Percentiles rank a stretch among this genome's conserved stretches.
Conservation (phyloP, 2,888 invertebrate species). For the Deilephila elpenor region DNA sequence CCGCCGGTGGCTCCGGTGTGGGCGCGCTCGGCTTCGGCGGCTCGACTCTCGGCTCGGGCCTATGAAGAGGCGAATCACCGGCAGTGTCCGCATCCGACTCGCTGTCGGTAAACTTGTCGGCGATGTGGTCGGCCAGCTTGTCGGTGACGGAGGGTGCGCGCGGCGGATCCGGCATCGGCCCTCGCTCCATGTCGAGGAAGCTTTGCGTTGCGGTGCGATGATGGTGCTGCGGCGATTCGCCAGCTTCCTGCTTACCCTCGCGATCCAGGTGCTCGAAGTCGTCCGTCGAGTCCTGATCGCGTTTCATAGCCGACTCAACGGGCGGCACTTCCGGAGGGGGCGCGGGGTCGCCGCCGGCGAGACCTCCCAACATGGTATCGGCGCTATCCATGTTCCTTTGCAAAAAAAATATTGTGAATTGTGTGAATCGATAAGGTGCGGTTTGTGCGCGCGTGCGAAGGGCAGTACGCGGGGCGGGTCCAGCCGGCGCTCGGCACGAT, state of each 20-base stretch:
- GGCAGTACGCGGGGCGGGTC: slow-evolving; percentile 61
- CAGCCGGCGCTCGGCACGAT: slow-evolving; percentile 72
- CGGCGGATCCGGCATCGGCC: slow-evolving; percentile 69
- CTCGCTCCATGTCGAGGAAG: slow-evolving; percentile 81
- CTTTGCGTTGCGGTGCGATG: slow-evolving; percentile 68
- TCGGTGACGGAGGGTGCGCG: slow-evolving; percentile 70
- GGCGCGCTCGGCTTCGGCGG: slow-evolving; percentile 50
- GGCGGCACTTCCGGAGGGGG: slow-evolving; percentile 40
- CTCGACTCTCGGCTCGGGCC: slow-evolving; percentile 62
- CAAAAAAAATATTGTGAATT: slow-evolving; percentile 46
- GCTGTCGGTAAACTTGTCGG: slow-evolving; percentile 85
- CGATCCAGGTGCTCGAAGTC: slow-evolving; percentile 90
- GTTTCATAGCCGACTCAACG: slow-evolving; percentile 63
- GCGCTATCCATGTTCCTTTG: slow-evolving; percentile 66
- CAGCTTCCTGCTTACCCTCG: slow-evolving; percentile 74
- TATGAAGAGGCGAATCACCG: slow-evolving; percentile 77
- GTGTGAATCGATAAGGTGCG: slow-evolving; percentile 67
- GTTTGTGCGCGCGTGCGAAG: slow-evolving; percentile 47
- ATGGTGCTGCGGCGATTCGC: slow-evolving; percentile 64
- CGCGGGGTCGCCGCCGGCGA: slow-evolving; percentile 68
- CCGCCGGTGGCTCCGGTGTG: slow-evolving; percentile 46
- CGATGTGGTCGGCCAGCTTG: slow-evolving; percentile 69
- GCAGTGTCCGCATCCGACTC: slow-evolving; percentile 82
- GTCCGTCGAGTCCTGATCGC: slow-evolving; percentile 89
- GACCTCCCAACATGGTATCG: slow-evolving; percentile 67